Conservation (phyloP, 2,888 invertebrate species). For the Heteromyza rotundicornis region DNA sequence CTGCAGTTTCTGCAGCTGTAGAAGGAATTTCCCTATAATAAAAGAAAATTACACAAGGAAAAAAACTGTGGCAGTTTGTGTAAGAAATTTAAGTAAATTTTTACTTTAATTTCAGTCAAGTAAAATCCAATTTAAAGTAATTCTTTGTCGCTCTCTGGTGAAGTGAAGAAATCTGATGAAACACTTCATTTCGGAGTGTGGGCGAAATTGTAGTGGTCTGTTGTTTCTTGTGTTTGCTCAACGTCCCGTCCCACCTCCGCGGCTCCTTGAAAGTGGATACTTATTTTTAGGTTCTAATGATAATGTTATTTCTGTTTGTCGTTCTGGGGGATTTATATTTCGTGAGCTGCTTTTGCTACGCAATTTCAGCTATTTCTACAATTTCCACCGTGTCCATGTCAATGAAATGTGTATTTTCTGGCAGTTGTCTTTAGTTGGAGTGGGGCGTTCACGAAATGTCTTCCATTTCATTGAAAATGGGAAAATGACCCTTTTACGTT, state of each 20-base stretch:
- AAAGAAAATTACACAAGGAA: too few species aligned
- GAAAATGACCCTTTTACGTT: slow-evolving; percentile 5
- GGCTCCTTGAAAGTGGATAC: not conserved
- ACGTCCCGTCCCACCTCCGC: too few species aligned
- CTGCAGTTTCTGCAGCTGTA: not conserved
- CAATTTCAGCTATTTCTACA: not conserved
- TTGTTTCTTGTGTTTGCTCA: not conserved
- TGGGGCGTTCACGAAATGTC: not conserved
- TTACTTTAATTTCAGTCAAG: too few species aligned
- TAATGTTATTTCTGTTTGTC: not conserved
- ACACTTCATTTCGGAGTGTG: not conserved
- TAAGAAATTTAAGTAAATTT: too few species aligned
- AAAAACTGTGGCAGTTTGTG: too few species aligned
- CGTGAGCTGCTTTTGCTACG: not conserved
- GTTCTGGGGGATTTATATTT: not conserved
- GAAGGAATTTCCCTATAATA: not conserved
- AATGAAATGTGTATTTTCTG: not conserved
- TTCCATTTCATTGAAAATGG: not conserved
- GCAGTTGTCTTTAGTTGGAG: not conserved
- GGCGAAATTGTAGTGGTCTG: not conserved
- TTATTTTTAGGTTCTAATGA: not conserved
- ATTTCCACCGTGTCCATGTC: not conserved
- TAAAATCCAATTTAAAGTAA: too few species aligned
- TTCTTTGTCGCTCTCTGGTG: too few species aligned
- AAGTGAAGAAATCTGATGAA: slow-evolving; percentile 1